These are phyloP conservation scores for Drosophila seguyi DNA, from an alignment of 1,140 invertebrate genomes.

Conservation along the genomic window DNA sequence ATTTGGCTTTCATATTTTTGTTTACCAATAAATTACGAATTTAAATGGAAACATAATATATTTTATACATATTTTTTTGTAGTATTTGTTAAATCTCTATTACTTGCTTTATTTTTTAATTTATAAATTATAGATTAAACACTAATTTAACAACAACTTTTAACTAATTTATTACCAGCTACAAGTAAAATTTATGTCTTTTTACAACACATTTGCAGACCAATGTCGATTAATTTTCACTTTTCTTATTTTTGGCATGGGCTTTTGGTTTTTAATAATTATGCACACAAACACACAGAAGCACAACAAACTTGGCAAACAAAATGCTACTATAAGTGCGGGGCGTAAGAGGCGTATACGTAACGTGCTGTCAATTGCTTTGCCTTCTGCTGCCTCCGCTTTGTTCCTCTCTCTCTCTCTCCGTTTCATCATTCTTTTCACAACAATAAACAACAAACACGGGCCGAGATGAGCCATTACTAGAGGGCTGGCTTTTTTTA, in stretches of 20 bases:
- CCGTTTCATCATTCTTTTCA: constrained; percentile 13
- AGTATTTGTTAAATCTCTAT: no score
- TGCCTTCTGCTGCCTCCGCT: constrained; percentile 29
- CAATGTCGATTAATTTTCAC: neutral
- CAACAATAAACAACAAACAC: constrained; percentile 35
- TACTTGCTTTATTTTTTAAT: no score
- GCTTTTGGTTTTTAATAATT: constrained; percentile 19
- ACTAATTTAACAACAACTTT: no score
- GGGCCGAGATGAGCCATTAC: constrained; percentile 21
- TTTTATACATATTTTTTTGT: no score
- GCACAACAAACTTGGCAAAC: constrained; percentile 60
- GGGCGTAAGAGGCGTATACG: constrained; percentile 68
- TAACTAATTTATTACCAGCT: no score
- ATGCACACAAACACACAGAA: constrained; percentile 26
- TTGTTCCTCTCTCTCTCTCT: neutral
- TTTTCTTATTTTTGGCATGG: constrained; percentile 8
- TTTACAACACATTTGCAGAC: neutral
- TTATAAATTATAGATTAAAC: no score
- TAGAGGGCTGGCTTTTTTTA: constrained; percentile 23
- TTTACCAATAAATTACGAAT: no score
- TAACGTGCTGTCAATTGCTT: constrained; percentile 62
- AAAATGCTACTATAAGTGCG: constrained; percentile 51
- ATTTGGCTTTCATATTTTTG: no score
- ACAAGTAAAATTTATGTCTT: neutral
- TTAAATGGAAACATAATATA: no score